These are phyloP conservation scores for Battus philenor DNA, from an alignment of 1,140 invertebrate genomes.

Conservation along the genomic window DNA sequence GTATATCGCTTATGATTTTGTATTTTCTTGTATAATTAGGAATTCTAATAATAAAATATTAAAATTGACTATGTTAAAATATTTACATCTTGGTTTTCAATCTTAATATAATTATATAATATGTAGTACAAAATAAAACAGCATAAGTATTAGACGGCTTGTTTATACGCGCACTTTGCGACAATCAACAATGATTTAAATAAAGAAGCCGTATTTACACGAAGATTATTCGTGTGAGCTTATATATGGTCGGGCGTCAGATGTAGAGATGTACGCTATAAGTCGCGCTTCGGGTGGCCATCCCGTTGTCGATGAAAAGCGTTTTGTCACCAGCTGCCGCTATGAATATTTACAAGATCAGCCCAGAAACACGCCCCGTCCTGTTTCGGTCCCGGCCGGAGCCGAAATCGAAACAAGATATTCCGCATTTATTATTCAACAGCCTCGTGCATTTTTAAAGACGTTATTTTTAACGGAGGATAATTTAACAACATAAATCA, in stretches of 20 bases:
- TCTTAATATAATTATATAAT: too few relatives aligned
- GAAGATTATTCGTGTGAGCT: constrained; percentile 8
- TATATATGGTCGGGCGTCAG: constrained; percentile 25
- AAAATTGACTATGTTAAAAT: too few relatives aligned
- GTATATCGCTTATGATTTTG: too few relatives aligned
- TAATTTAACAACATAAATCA: constrained; percentile 26
- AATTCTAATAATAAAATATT: too few relatives aligned
- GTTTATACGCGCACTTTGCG: too few relatives aligned
- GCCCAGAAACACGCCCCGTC: constrained; percentile 38
- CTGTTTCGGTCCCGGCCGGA: constrained; percentile 17
- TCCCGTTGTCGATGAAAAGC: constrained; percentile 44
- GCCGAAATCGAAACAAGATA: constrained; percentile 31
- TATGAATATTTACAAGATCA: constrained; percentile 60
- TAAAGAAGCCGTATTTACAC: constrained; percentile 10
- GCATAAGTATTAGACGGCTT: too few relatives aligned
- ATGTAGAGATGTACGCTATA: constrained; percentile 32
- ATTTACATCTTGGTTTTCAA: too few relatives aligned
- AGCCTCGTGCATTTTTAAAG: constrained; percentile 23
- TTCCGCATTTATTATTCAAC: constrained; percentile 28
- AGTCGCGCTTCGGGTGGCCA: constrained; percentile 52
- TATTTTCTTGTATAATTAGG: too few relatives aligned
- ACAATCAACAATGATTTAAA: too few relatives aligned
- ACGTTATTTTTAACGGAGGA: constrained; percentile 17
- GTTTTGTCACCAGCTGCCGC: constrained; percentile 50
- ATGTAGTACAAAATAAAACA: too few relatives aligned